A percentile compares a stretch with the other conserved stretches of the same genome.
These are phyloP conservation scores for Dasyurus viverrinus DNA, from an alignment of 2,113 vertebrate species.

Conservation along the genomic window DNA sequence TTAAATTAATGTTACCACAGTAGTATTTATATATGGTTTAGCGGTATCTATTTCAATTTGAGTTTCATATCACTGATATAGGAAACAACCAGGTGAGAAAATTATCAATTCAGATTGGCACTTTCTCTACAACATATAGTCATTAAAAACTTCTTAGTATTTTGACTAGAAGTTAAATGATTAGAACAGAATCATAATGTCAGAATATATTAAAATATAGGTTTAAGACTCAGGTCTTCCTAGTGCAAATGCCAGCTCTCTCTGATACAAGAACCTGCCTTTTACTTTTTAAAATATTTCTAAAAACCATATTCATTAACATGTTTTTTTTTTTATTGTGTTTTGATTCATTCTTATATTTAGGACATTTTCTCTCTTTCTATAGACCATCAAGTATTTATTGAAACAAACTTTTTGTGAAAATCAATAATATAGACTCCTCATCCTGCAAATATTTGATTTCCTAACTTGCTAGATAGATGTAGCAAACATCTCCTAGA, in stretches of 20 bases:
- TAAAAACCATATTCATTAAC: not conserved
- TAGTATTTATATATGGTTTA: not conserved
- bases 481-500: not conserved
- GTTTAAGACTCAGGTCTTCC: not conserved
- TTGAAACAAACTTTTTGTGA: not conserved
- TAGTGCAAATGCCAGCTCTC: not conserved
- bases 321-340: not conserved
- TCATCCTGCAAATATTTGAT: not conserved
- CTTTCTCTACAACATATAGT: not conserved
- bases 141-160: not conserved
- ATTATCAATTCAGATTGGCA: not conserved
- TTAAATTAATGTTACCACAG: not conserved
- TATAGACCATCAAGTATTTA: not conserved
- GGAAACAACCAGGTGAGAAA: not conserved
- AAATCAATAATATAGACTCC: not conserved
- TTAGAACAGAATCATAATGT: not conserved
- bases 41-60: not conserved
- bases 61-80: not conserved
- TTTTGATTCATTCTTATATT: not conserved
- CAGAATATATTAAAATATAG: not conserved
- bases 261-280: not conserved
- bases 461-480: not conserved
- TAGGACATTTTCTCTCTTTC: not conserved
- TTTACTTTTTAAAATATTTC: not conserved
- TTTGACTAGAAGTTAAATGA: not conserved